Evolutionary conservation across 2,797 vertebrate species (phyloP), one percentile per base, ranked within the genome.

Genomic region (Chaetodon trifasciatus): DNA sequence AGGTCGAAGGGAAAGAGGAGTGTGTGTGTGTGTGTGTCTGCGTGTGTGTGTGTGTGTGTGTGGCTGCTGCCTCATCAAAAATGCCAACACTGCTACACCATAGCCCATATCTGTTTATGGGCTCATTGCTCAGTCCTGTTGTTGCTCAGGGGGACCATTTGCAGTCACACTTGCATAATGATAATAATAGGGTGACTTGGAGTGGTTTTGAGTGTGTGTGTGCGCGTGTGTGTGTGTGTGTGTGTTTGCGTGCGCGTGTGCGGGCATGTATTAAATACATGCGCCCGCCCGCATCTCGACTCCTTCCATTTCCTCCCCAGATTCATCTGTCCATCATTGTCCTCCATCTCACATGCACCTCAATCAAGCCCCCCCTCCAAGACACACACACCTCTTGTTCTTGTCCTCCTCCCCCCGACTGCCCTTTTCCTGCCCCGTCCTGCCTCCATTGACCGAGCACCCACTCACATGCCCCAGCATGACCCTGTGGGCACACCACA

Each of bases 101-200:
- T 56, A 49, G 74, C 83, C 83, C 61, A 82, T 92, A 90, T 92
- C 89, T 91, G 91, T 92, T 92, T 92, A 90, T 87, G 84, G 91
- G 87, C 87, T 93, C 91, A 91, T 90, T 90, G 89, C 90, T 89
- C 89, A 86, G 89, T 90, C 82, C 86, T 74, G 77, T 83, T 86
- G 88, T 90, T 90, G 92, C 91, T 94, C 85, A 91, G 84, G 85
- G 93, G 91, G 90, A 87, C 89, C 86, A 87, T 91, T 94, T 91
- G 87, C 89, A 93, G 92, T 90, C 89, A 89, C 89, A 92, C 90
- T 94, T 93, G 89, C 92, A 92, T 92, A 94, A 94, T 92, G 91
- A 93, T 93, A 90, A 93, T 92, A 92, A 94, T 88, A 92, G 91
- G 89, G 89, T 89, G 79, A 89, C 86, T 88, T 82, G 80, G 85